These are phyloP conservation scores for Hirundichthys speculiger DNA, from an alignment of 2,113 vertebrate genomes.

Conservation along the genomic window DNA sequence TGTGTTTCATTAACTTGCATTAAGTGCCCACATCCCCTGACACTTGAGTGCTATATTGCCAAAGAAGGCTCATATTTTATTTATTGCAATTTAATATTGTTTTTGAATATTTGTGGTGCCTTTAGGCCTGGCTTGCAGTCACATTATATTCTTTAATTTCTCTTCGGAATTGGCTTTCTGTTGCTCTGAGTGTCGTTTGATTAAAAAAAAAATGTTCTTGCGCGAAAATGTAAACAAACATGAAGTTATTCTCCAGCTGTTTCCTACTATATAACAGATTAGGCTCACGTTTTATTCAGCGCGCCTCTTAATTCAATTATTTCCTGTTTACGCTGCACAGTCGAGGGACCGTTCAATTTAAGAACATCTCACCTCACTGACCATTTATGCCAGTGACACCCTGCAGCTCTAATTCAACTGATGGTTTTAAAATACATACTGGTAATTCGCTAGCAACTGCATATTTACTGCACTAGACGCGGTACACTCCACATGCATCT, in stretches of 20 bases:
- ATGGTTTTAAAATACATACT: constrained; percentile 58
- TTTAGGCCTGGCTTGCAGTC: constrained; percentile 70
- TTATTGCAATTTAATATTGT: constrained; percentile 81
- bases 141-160: constrained; percentile 75
- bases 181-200: constrained; percentile 70
- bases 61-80: constrained; percentile 82
- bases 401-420: constrained; percentile 53
- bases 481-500: constrained; percentile 72
- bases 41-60: constrained; percentile 72
- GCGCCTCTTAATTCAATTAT: constrained; percentile 63
- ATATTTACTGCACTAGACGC: constrained; percentile 68
- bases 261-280: constrained; percentile 66
- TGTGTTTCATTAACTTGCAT: constrained; percentile 79
- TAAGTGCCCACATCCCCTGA: constrained; percentile 74
- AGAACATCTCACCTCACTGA: constrained; percentile 63
- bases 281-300: constrained; percentile 51
- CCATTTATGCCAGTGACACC: constrained; percentile 53
- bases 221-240: constrained; percentile 69
- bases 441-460: constrained; percentile 65
- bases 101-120: constrained; percentile 80
- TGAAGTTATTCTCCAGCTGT: constrained; percentile 52
- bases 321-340: constrained; percentile 57
- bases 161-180: constrained; percentile 74
- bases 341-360: constrained; percentile 28
- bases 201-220: constrained; percentile 67